Evolutionary conservation across 2,888 invertebrate genomes (phyloP).

Genomic region (Andrena dorsata): DNA sequence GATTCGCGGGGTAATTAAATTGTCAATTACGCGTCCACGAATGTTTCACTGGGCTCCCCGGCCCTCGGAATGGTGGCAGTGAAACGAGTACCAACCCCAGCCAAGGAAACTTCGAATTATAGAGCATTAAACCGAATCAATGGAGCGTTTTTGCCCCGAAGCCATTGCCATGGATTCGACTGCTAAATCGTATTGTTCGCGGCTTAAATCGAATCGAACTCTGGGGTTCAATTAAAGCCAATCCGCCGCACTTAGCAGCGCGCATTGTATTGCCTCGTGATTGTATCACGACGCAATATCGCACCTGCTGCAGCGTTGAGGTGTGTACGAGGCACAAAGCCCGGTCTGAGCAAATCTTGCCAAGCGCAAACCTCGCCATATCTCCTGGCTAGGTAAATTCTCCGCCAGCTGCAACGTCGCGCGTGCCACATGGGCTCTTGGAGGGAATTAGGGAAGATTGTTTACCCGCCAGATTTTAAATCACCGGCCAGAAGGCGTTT

Average conservation of each 20-base stretch:
- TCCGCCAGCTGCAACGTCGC: slow-evolving; percentile 47
- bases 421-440: slow-evolving; percentile 17
- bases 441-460: slow-evolving; percentile 46
- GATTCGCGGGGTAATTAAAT: background rate
- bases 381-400: slow-evolving; percentile 55
- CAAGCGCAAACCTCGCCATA: slow-evolving; percentile 58
- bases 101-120: background rate
- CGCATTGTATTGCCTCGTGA: slow-evolving; percentile 47
- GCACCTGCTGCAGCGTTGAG: slow-evolving; percentile 66
- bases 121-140: background rate
- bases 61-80: background rate
- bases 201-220: slow-evolving; percentile 4
- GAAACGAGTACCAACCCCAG: background rate
- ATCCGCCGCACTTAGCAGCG: slow-evolving; percentile 48
- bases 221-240: slow-evolving; percentile 54
- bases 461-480: slow-evolving; percentile 44
- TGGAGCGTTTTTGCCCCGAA: background rate
- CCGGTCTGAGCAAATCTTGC: slow-evolving; percentile 68
- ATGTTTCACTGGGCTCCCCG: background rate
- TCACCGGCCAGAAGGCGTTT: slow-evolving; percentile 14
- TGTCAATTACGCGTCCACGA: too few relatives aligned
- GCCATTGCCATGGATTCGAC: background rate
- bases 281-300: slow-evolving; percentile 63
- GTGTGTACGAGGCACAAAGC: slow-evolving; percentile 63
- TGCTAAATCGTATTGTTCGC: background rate